Base-by-base conservation (phyloP, 2,888 invertebrate species). In the Parascotia fuliginaria region DNA sequence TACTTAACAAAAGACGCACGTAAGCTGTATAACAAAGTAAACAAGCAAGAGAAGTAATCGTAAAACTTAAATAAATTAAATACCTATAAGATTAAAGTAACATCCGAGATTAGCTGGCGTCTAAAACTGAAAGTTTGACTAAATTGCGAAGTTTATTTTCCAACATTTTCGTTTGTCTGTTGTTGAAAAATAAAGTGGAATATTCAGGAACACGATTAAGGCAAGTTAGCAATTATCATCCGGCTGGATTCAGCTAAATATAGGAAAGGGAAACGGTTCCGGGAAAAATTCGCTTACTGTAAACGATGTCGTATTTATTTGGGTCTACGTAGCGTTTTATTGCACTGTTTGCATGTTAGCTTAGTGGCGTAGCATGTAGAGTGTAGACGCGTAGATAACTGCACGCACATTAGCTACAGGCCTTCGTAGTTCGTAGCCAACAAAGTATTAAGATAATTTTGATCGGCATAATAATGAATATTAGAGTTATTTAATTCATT, bases 21-120 rank as follows among this genome's bases (percentile, higher is more conserved):
- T n/a, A n/a, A n/a, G n/a, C n/a, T n/a, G n/a, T n/a, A n/a, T n/a
- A n/a, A n/a, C n/a, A n/a, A n/a, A n/a, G n/a, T n/a, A n/a, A n/a
- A n/a, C n/a, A n/a, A n/a, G n/a, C n/a, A n/a, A n/a, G n/a, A n/a
- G n/a, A n/a, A 55, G 56, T 55, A 60, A 67, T 52, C 36, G 36
- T 12, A 29, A 12, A 32, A 38, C 48, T 49, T 48, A 36, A 50
- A 63, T 56, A 48, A 67, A 63, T 67, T 56, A 67, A 45, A 50
- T 50, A 51, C 51, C 54, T 55, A 53, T 60, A 48, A 44, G 42
- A 50, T 41, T 44, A 52, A 53, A 60, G 50, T 27, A 42, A 52
- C 38, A 44, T 9, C n/a, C 5, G 11, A 15, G 37, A 40, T 36
- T 43, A 38, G 48, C 39, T 51, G 38, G 24, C 46, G 22, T 29